These are phyloP conservation scores for Carpatolechia fugitivella DNA, from an alignment of 2,888 invertebrate species.

Conservation along the genomic window DNA sequence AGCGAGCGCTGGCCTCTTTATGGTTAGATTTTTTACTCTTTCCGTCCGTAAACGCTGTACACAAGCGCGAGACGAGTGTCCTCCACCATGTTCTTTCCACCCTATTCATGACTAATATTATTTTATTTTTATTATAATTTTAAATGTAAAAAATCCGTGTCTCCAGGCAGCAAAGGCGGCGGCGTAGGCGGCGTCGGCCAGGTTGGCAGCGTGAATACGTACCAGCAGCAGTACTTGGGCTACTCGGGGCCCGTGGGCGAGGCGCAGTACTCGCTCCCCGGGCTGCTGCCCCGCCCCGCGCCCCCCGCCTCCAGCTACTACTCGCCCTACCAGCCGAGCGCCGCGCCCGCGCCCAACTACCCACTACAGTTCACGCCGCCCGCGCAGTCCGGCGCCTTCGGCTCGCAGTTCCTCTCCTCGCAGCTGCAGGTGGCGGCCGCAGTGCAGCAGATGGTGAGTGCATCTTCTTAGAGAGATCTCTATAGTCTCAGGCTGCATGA, in stretches of 20 bases:
- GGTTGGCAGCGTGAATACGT: conserved; percentile 68
- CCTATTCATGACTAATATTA: too few relatives aligned
- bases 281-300: conserved; percentile 69
- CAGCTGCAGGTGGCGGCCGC: conserved; percentile 70
- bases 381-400: conserved; percentile 73
- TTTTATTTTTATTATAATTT: too few relatives aligned
- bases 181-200: conserved; percentile 61
- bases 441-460: conserved; percentile 61
- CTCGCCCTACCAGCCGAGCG: conserved; percentile 76
- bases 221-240: conserved; percentile 73
- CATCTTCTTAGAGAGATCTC: too few relatives aligned
- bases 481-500: too few relatives aligned
- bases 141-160: too few relatives aligned
- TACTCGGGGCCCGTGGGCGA: conserved; percentile 71
- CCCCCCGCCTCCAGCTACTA: conserved; percentile 72
- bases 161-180: conserved; percentile 65
- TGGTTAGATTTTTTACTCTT: too few relatives aligned
- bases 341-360: conserved; percentile 81
- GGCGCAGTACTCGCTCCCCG: conserved; percentile 64
- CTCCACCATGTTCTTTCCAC: too few relatives aligned
- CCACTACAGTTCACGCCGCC: conserved; percentile 82
- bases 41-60: too few relatives aligned
- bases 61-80: too few relatives aligned
- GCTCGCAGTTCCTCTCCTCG: conserved; percentile 68
- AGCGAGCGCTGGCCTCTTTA: too few relatives aligned